phyloP scores from a whole-genome alignment of 1,140 invertebrate species.

The Homarus americanus region DNA sequence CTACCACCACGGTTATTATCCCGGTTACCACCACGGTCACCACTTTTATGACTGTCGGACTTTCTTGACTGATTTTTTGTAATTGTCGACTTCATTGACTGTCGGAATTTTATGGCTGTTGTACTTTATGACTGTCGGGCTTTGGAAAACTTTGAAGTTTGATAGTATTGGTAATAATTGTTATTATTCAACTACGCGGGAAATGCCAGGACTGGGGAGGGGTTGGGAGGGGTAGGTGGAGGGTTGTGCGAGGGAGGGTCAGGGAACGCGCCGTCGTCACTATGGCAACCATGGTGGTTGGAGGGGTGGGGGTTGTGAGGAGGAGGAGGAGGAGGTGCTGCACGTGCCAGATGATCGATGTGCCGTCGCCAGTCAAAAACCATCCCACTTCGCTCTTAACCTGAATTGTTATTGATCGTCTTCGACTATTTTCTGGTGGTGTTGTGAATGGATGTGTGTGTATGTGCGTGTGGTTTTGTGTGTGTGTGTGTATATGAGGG shows the following conservation, averaged over 20 bases:
- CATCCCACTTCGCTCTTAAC: background rate
- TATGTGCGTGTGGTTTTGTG: background rate
- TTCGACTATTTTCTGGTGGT: background rate
- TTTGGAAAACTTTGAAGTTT: background rate
- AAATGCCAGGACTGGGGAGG: background rate
- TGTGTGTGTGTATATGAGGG: background rate
- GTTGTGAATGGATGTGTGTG: constrained; percentile 3
- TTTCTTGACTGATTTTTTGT: too few relatives aligned
- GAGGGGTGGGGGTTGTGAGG: background rate
- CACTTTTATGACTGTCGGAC: too few relatives aligned
- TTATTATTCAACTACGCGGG: constrained; percentile 28
- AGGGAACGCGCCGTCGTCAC: constrained; percentile 47
- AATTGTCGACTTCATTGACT: too few relatives aligned
- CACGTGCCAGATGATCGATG: constrained; percentile 58
- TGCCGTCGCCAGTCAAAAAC: background rate
- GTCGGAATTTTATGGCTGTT: too few relatives aligned
- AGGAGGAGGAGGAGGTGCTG: constrained; percentile 5
- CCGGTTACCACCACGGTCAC: too few relatives aligned
- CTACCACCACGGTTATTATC: too few relatives aligned
- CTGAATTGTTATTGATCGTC: background rate
- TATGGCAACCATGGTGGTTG: constrained; percentile 13
- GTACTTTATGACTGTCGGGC: too few relatives aligned
- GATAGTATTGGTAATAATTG: background rate
- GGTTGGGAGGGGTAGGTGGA: background rate
- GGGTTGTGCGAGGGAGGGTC: constrained; percentile 4